These are phyloP conservation scores for Amazona guildingii DNA, from an alignment of 2,113 vertebrate species.

Conservation along the genomic window DNA sequence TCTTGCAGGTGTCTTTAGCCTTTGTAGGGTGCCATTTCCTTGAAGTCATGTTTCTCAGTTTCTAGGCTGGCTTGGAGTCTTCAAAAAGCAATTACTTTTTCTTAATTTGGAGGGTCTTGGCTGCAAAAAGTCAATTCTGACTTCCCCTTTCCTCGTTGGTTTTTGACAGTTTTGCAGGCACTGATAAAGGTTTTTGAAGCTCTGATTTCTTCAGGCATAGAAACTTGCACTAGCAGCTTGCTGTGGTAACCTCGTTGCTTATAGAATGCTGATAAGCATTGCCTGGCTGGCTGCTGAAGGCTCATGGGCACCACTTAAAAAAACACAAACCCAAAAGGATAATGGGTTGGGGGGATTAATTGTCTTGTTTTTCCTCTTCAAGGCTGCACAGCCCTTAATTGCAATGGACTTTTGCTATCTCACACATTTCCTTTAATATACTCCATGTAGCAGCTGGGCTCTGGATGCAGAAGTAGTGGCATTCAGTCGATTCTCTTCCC, in stretches of 20 bases:
- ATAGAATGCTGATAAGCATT: not conserved
- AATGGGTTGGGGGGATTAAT: not conserved
- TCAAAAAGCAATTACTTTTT: not conserved
- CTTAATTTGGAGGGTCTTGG: not conserved
- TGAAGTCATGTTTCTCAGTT: not conserved
- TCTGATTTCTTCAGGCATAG: not conserved
- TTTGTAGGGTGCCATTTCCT: not conserved
- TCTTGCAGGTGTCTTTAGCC: not conserved
- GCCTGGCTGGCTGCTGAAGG: not conserved
- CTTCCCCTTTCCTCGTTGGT: not conserved
- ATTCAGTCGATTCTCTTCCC: not conserved
- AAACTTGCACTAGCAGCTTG: not conserved
- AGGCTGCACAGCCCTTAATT: not conserved
- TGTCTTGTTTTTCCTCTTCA: not conserved
- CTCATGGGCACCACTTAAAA: not conserved
- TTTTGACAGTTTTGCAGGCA: not conserved
- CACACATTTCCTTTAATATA: not conserved
- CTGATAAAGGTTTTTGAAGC: not conserved
- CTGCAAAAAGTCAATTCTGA: not conserved
- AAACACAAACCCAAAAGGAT: not conserved
- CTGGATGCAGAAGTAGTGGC: accelerated
- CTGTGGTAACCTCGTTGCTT: not conserved
- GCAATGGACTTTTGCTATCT: not conserved
- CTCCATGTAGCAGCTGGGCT: not conserved
- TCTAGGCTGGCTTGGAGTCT: not conserved